Base-by-base conservation (phyloP, 2,797 vertebrate species). In the Hemibagrus guttatus region DNA sequence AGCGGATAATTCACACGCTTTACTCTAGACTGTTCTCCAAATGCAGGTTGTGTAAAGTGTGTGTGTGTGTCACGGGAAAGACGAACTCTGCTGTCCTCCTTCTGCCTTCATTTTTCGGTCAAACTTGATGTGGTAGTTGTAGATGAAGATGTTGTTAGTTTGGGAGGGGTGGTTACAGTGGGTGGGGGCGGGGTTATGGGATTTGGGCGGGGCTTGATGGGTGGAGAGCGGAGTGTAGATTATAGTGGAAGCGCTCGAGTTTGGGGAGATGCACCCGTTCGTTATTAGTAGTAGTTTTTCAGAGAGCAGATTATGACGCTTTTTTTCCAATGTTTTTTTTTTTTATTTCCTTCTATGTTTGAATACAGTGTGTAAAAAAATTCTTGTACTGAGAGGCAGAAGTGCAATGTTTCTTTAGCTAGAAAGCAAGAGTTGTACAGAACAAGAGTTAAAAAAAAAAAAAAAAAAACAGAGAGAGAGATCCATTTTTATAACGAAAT, bases 111-210 rank as follows among this genome's bases (percentile, higher is more conserved):
- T 91, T 89, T 88, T 66, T 88, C 61, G 88, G 93, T 92, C 93
- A 86, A 88, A 89, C 91, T 96, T 93, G 94, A 96, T 96, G 95
- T 96, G 94, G 93, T 96, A 96, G 95, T 95, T 94, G 54, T 96
- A 96, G 95, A 90, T 88, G 95, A 95, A 91, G 74, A 68, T 85
- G 83, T 81, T 81, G 82, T 84, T 84, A 84, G 66, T 64, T 54
- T n/a, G 52, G 74, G 66, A 69, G 13, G 39, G 92, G 94, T 92
- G 91, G 6, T 71, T 91, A 49, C 90, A n/a, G 64, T 59, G 59
- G 31, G 14, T 26, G 59, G 66, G 26, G 69, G 72, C 46, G 16
- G 87, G 84, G 93, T 93, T 93, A 91, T 92, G 85, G 87, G 93
- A 63, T 83, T 66, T 49, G 82, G 76, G 56, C 19, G 71, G 72